phyloP scores from a whole-genome alignment of 2,113 vertebrate genomes.

The Anas platyrhynchos region DNA sequence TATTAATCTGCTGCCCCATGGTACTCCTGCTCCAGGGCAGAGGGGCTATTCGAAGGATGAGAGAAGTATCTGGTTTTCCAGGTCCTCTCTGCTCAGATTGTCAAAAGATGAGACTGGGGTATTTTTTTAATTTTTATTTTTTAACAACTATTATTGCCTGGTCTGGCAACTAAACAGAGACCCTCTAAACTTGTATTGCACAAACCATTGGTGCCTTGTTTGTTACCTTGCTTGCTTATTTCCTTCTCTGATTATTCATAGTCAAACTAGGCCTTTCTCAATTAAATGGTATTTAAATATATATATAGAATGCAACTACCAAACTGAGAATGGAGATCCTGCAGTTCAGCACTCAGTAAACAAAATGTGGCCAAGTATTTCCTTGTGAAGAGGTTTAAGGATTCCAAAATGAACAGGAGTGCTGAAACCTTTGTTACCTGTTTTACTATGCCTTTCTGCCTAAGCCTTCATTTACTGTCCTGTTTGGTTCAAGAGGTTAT shows the following conservation, averaged over 20 bases:
- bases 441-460: background rate
- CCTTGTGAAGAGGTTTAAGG: background rate
- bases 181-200: background rate
- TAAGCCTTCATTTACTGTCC: slow-evolving; percentile 10
- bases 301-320: background rate
- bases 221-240: background rate
- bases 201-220: background rate
- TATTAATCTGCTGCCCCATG: background rate
- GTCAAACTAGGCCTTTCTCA: background rate
- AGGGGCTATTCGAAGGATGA: background rate
- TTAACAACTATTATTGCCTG: background rate
- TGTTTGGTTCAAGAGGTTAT: background rate
- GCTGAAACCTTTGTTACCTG: background rate
- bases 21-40: background rate
- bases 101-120: background rate
- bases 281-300: background rate
- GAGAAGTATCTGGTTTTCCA: background rate
- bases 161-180: background rate
- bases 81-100: background rate
- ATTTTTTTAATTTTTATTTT: background rate
- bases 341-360: background rate
- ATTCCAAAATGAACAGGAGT: background rate
- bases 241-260: background rate
- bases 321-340: slow-evolving; percentile 1
- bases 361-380: slow-evolving; percentile 15